Base-by-base conservation (phyloP, 2,888 invertebrate genomes). In the Napeogenes sylphis region DNA sequence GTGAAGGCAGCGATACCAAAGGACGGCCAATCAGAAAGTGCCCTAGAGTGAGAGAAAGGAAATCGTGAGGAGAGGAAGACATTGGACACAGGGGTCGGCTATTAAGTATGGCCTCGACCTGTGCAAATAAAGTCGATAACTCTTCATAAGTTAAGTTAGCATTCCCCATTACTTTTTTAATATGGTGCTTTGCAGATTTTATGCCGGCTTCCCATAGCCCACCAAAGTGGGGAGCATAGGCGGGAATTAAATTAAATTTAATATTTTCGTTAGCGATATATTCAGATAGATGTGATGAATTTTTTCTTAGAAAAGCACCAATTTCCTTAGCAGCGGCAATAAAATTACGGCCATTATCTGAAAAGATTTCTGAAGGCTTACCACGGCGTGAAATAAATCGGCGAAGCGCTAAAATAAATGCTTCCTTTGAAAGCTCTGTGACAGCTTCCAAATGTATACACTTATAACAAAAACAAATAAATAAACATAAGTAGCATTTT, bases 201-300 rank as follows among this genome's bases (percentile, higher is more conserved):
- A 71, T 61, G 0, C 68, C 66, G 12, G 69, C 67, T 55, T 73
- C 73, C 64, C 61, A 67, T 0, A 71, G 53, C 2, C 71, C 72
- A 14, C 67, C 68, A 51, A 75, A 75, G 33, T 73, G 69, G 55
- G 74, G 72, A 64, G 72, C 66, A 55, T 72, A 73, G 10, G 73
- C 33, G 0, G 73, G 72, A 6, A 33, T 47, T 51, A 74, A 75
- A 8, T 32, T 45, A 58, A 75, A 75, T 46, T 70, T 68, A 1
- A 75, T 68, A 4, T 64, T 64, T 65, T 74, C 65, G 4, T 69
- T 45, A 46, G 55, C 45, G 51, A 68, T 67, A 68, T 71, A 70
- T 13, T 72, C 70, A 68, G 54, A 56, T 13, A 73, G 14, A 38
- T 55, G 14, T 0, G 62, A n/a, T 4, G 30, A 0, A 53, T 67